Evolutionary conservation across 2,888 invertebrate species (phyloP).

Genomic region (Isoperla grammatica): DNA sequence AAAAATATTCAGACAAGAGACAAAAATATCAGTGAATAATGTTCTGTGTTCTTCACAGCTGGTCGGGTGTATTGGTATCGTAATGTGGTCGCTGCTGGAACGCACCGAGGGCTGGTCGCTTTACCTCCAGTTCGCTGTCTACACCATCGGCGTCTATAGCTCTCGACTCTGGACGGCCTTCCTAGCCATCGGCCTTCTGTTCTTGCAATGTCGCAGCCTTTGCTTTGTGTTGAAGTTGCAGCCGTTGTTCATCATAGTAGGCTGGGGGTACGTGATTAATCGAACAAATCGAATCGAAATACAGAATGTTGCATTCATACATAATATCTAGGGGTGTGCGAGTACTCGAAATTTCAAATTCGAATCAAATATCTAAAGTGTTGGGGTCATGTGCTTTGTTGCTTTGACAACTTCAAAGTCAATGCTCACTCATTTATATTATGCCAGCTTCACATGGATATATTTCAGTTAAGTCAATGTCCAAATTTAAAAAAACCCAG

Average conservation of each 20-base stretch:
- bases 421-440: too few species aligned
- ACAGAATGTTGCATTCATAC: too few species aligned
- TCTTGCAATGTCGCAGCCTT: conserved; percentile 76
- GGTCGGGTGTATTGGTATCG: conserved; percentile 63
- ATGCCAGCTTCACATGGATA: too few species aligned
- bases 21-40: too few species aligned
- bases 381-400: too few species aligned
- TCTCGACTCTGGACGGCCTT: conserved; percentile 81
- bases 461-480: too few species aligned
- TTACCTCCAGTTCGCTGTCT: conserved; percentile 69
- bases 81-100: conserved; percentile 62
- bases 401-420: too few species aligned
- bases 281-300: conserved; percentile 23
- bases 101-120: conserved; percentile 55
- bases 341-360: too few species aligned
- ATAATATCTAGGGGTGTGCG: too few species aligned
- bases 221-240: conserved; percentile 74
- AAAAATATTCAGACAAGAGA: too few species aligned
- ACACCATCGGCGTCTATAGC: conserved; percentile 72
- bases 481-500: too few species aligned
- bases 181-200: conserved; percentile 71
- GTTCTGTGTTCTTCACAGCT: conserved; percentile 48
- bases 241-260: conserved; percentile 57
- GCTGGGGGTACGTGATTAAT: conserved; percentile 48
- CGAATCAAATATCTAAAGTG: too few species aligned